phyloP scores from a whole-genome alignment of 1,140 invertebrate species.

The Philopotamus ludificatus region DNA sequence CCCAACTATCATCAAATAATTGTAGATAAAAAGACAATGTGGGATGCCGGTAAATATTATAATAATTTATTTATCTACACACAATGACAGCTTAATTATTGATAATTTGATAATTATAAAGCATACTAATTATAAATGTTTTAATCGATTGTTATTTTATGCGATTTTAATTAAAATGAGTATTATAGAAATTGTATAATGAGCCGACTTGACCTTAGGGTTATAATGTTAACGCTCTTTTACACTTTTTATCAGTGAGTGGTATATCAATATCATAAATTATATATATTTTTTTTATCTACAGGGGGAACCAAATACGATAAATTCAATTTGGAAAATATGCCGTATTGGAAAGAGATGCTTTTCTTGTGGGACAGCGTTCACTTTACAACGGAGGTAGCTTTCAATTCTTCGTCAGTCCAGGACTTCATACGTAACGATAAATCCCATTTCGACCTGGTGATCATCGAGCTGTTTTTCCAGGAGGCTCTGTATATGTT shows the following conservation, averaged over 20 bases:
- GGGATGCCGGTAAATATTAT: constrained; percentile 33
- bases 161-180: too few relatives aligned
- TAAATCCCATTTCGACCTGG: constrained; percentile 46
- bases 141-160: too few relatives aligned
- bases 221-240: too few relatives aligned
- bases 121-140: too few relatives aligned
- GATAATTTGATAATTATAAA: too few relatives aligned
- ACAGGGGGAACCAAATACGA: constrained; percentile 33
- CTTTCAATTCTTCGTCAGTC: constrained; percentile 35
- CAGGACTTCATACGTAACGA: constrained; percentile 46
- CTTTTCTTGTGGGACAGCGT: constrained; percentile 31
- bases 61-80: too few relatives aligned
- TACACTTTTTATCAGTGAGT: too few relatives aligned
- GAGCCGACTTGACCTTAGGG: too few relatives aligned
- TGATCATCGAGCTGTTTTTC: constrained; percentile 50
- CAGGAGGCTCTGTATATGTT: constrained; percentile 52
- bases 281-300: constrained; percentile 8
- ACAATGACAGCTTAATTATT: too few relatives aligned
- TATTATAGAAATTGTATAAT: too few relatives aligned
- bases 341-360: constrained; percentile 34
- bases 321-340: constrained; percentile 35
- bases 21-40: constrained; percentile 27
- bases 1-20: constrained; percentile 32
- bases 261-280: too few relatives aligned
- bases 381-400: constrained; percentile 35